Evolutionary conservation across 2,797 vertebrate genomes (phyloP), one percentile per base, ranked within the genome.

Genomic region (Ateles fusciceps): DNA sequence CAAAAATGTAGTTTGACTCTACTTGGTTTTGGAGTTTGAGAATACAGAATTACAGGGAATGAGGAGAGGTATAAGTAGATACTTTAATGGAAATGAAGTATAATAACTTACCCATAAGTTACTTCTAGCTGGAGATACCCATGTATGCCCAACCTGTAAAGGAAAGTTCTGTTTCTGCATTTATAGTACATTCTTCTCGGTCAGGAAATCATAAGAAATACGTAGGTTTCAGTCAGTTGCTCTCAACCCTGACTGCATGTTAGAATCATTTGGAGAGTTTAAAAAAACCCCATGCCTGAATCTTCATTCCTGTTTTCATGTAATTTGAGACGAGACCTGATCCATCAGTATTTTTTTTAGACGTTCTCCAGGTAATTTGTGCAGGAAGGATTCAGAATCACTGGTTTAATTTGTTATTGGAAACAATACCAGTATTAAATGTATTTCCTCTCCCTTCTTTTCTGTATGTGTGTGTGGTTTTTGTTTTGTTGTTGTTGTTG

Each of bases 381-480:
- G 88, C 61, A 81, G 80, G 22, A 92, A 85, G 48, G 52, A 80
- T 84, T 94, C 83, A 91, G 61, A 96, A 86, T 84, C 55, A 86
- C 55, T 85, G 87, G 57, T 90, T 94, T 76, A 88, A 89, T 89
- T 94, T 95, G 92, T 95, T 91, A 44, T 33, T 83, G 78, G 80
- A 93, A 95, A 86, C 71, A 89, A 57, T 83, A 48, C 72, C 97
- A 97, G 85, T 93, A 95, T 97, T 94, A 95, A 90, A 81, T 93
- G 24, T 52, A 48, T n/a, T 96, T 15, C 19, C 39, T 26, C 39
- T 48, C 12, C 17, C 3, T 46, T n/a, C 14, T 22, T 84, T 10
- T 86, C 3, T 50, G 12, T 42, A 3, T 71, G 44, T 24, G 11
- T 83, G 26, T 83, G 48, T 83, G 36, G 42, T 72, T 42, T 72